Evolutionary conservation across 2,113 vertebrate genomes (phyloP).

Genomic region (Aramus guarauna): DNA sequence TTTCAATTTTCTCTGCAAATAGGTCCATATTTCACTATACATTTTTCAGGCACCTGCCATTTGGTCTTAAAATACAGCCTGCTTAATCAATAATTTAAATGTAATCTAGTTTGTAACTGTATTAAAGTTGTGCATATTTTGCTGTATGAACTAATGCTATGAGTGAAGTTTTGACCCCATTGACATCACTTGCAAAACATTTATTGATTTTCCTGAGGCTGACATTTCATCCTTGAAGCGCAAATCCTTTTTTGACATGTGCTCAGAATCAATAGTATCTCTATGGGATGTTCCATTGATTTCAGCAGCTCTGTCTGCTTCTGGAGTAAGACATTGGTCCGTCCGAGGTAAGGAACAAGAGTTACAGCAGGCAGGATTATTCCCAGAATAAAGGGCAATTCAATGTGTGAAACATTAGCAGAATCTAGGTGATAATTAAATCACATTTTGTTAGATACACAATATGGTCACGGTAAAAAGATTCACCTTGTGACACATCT

Average conservation of each 20-base stretch:
- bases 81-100: conserved; percentile 5
- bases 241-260: background rate
- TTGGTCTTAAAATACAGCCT: background rate
- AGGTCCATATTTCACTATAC: background rate
- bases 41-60: background rate
- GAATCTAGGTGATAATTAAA: background rate
- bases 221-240: background rate
- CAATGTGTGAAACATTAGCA: background rate
- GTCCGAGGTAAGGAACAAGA: background rate
- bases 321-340: background rate
- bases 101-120: background rate
- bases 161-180: background rate
- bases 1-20: background rate
- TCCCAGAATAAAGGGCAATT: background rate
- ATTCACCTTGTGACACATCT: background rate
- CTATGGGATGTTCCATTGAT: background rate
- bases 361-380: background rate
- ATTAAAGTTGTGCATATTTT: background rate
- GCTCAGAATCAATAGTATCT: background rate
- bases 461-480: background rate
- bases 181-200: background rate
- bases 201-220: background rate
- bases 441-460: background rate
- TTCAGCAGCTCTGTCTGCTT: background rate
- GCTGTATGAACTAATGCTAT: background rate